Evolutionary conservation across 2,888 invertebrate species (phyloP).

Genomic region (Drosophila mercatorum): DNA sequence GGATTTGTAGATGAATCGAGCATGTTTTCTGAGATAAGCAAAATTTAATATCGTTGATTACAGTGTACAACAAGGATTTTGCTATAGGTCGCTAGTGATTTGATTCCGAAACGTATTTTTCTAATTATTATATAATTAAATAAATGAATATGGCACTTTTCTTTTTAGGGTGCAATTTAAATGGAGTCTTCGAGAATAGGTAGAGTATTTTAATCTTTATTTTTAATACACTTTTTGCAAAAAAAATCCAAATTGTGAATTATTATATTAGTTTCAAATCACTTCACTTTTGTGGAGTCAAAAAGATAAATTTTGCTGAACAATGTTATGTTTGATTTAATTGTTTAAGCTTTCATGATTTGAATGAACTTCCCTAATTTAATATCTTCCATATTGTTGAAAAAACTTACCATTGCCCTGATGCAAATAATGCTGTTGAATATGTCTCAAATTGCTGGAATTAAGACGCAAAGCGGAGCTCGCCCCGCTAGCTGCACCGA

Average conservation of each 20-base stretch:
- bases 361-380: not conserved
- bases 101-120: not conserved
- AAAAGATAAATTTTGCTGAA: not conserved
- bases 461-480: conserved; percentile 73
- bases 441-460: conserved; percentile 83
- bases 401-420: conserved; percentile 77
- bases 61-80: no score
- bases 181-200: no score
- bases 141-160: no score
- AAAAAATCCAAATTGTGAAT: no score
- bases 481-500: conserved; percentile 50
- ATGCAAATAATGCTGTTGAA: conserved; percentile 84
- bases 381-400: not conserved
- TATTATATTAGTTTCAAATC: no score
- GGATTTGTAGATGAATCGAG: conserved; percentile 80
- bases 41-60: not conserved
- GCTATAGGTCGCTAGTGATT: not conserved
- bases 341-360: not conserved
- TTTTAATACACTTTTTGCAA: no score
- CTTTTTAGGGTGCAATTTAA: no score
- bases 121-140: no score
- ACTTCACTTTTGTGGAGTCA: no score
- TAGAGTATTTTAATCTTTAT: no score
- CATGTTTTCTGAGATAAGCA: conserved; percentile 70
- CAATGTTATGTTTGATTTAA: not conserved